Evolutionary conservation across 2,113 vertebrate genomes (phyloP), one percentile per base, ranked within the genome.

Genomic region (Dasyprocta punctata): DNA sequence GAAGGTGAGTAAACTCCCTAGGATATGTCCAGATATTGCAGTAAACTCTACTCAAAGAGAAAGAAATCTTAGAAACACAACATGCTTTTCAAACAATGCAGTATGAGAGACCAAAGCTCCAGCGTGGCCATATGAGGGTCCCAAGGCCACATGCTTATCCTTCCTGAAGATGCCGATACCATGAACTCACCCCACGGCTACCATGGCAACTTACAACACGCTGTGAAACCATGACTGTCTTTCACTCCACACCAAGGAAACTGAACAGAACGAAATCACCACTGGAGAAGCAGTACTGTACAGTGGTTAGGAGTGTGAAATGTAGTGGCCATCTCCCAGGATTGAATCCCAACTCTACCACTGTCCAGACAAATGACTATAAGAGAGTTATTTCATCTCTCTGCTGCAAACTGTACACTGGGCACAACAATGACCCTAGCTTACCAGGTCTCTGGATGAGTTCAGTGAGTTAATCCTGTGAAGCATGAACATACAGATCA

Each of bases 61-160:
- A 65, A 90, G 20, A 80, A 81, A 22, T 52, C 49, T 94, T 81
- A 36, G 44, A 92, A 95, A 49, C 17, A 47, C 7, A 75, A 8
- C 47, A 9, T 52, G 10, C 16, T 67, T 96, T 61, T 60, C 36
- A 49, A 65, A 63, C 1, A 67, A 7, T n/a, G 69, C 2, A 81
- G 3, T 38, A 69, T 65, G 9, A 30, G 81, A 67, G 20, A 36
- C 5, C 19, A 52, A 83, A 65, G 54, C 44, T 73, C 11, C 41
- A 22, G 2, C 6, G 12, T 67, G 13, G 17, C 6, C 87, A 86
- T 77, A 13, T 26, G 38, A 67, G 9, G 13, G 2, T 61, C 54
- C 7, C 44, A 2, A 41, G 84, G 38, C n/a, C 47, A 78, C 8
- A 14, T 60, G 54, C 2, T 52, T 49, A 22, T 41, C 28, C 19